Percentiles rank a stretch among this genome's conserved stretches.
These are phyloP conservation scores for Brienomyrus brachyistius DNA, from an alignment of 2,113 vertebrate genomes.

Conservation along the genomic window DNA sequence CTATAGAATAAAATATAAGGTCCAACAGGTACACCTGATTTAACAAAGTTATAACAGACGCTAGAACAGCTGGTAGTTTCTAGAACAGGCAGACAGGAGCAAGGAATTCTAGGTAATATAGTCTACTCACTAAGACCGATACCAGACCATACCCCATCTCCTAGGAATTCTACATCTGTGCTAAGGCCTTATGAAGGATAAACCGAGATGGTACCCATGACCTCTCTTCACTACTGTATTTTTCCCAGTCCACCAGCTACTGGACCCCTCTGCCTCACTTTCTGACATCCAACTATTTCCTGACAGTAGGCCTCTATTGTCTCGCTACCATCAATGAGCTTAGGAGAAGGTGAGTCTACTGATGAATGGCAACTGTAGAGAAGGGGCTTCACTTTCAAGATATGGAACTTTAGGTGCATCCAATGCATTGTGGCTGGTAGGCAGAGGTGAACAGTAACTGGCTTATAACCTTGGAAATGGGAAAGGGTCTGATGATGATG, in stretches of 20 bases:
- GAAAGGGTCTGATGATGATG: no score
- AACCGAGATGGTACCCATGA: no score
- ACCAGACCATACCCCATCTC: not conserved
- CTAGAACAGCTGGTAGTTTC: not conserved
- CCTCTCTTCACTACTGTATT: not conserved
- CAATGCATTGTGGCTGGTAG: no score
- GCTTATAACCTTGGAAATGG: no score
- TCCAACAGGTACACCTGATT: not conserved
- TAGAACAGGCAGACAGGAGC: not conserved
- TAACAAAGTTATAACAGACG: not conserved
- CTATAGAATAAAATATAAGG: not conserved
- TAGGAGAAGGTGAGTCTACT: no score
- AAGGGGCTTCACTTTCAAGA: no score
- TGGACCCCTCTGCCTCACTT: not conserved
- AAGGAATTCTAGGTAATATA: not conserved
- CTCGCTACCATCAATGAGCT: not conserved
- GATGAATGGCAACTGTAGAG: no score
- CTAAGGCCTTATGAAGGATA: not conserved
- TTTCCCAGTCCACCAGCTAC: not conserved
- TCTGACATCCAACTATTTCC: not conserved
- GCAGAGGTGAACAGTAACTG: no score
- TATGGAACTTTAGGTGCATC: no score
- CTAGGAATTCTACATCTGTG: not conserved
- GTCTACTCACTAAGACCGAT: not conserved
- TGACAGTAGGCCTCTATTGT: not conserved